These are phyloP conservation scores for Sebastes dallii DNA, from an alignment of 2,797 vertebrate species.

Conservation along the genomic window DNA sequence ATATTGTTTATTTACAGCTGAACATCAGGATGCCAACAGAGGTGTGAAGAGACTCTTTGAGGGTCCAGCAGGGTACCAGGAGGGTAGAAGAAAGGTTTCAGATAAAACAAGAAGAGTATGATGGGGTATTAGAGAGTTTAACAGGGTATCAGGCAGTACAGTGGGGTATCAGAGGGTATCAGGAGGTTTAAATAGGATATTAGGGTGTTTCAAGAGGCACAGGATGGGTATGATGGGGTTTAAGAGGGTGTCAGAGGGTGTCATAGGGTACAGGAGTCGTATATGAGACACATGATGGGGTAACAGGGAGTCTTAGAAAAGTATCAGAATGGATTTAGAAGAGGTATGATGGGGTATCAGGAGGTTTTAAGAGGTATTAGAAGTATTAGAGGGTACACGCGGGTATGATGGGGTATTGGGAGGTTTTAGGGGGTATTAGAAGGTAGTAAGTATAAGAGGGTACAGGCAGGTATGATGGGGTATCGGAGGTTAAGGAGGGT, in stretches of 20 bases:
- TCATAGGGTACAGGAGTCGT: too few species aligned
- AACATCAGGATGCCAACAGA: constrained; percentile 1
- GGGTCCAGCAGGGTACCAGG: neutral
- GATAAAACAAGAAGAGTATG: too few species aligned
- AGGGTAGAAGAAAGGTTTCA: neutral
- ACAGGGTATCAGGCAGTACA: neutral
- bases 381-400: too few species aligned
- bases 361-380: too few species aligned
- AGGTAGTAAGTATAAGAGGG: neutral
- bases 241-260: too few species aligned
- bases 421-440: neutral
- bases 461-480: neutral
- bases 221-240: too few species aligned
- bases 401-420: neutral
- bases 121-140: neutral
- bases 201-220: too few species aligned
- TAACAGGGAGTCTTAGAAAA: neutral
- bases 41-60: neutral
- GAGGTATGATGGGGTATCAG: neutral
- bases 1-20: constrained; percentile 50
- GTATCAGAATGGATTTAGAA: neutral
- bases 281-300: neutral
- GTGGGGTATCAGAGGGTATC: too few species aligned
- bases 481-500: neutral
- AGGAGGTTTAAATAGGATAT: neutral